These are phyloP conservation scores for Hylaeus anthracinus DNA, from an alignment of 1,140 invertebrate genomes.

Conservation along the genomic window DNA sequence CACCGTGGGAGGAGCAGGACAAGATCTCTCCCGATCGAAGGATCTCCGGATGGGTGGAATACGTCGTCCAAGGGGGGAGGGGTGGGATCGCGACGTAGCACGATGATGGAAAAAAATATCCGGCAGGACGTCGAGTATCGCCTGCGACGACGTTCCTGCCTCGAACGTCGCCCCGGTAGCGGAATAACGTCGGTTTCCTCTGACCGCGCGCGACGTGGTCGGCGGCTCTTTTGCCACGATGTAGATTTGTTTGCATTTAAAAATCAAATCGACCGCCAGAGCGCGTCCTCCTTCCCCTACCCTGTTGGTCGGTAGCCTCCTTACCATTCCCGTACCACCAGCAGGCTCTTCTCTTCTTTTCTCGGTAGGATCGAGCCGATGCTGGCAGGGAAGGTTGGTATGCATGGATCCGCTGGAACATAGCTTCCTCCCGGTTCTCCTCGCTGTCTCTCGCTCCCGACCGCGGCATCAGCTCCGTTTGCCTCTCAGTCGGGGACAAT, in stretches of 20 bases:
- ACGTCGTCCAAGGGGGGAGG: conserved; percentile 14
- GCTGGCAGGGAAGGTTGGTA: conserved; percentile 66
- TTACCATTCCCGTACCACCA: conserved; percentile 33
- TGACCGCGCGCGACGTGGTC: conserved; percentile 63
- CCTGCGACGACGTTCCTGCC: conserved; percentile 53
- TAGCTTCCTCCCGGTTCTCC: conserved; percentile 41
- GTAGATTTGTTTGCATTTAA: conserved; percentile 82
- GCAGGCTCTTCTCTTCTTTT: conserved; percentile 45
- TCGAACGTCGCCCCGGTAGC: conserved; percentile 19
- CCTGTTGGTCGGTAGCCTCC: neutral
- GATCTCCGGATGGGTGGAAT: conserved; percentile 14
- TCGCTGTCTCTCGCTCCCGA: conserved; percentile 51
- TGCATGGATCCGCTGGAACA: conserved; percentile 67
- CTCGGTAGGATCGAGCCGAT: conserved; percentile 53
- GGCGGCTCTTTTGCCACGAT: conserved; percentile 79
- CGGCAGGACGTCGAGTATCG: conserved; percentile 57
- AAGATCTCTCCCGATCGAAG: conserved; percentile 23
- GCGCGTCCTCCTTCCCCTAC: conserved; percentile 44
- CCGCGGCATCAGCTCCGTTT: conserved; percentile 47
- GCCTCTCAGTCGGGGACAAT: conserved; percentile 73
- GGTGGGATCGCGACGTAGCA: conserved; percentile 44
- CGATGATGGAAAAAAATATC: conserved; percentile 77
- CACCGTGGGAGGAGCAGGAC: conserved; percentile 5
- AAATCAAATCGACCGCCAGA: conserved; percentile 76
- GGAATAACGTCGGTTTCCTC: conserved; percentile 63